These are phyloP conservation scores for Pangasius mekongensis DNA, from an alignment of 2,797 vertebrate species.

Conservation along the genomic window DNA sequence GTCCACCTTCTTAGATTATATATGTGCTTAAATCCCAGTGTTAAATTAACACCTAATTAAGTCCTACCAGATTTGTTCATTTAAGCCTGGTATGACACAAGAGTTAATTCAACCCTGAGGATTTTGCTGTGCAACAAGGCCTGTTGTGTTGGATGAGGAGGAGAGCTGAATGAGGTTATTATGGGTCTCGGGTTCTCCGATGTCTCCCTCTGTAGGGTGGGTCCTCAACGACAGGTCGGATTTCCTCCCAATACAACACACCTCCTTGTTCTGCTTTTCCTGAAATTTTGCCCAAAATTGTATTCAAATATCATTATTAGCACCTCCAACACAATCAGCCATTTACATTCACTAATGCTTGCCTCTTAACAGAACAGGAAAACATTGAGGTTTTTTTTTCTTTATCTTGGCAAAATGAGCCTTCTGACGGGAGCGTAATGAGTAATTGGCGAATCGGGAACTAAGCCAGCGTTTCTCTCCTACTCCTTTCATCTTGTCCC, in stretches of 20 bases:
- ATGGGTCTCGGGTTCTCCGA: conserved; percentile 20
- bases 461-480: conserved; percentile 63
- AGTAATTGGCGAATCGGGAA: conserved; percentile 73
- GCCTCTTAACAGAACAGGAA: conserved; percentile 58
- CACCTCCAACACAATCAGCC: conserved; percentile 22
- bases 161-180: conserved; percentile 42
- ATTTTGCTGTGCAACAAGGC: not conserved
- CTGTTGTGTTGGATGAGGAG: conserved; percentile 16
- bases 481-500: conserved; percentile 68
- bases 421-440: conserved; percentile 73
- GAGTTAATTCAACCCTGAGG: conserved; percentile 2
- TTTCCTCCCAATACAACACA: conserved; percentile 43
- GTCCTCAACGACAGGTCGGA: conserved; percentile 35
- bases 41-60: conserved; percentile 27
- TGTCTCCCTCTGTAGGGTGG: conserved; percentile 27
- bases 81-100: not conserved
- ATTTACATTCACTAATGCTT: conserved; percentile 33
- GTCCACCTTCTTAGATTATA: conserved; percentile 8
- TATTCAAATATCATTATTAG: conserved; percentile 39
- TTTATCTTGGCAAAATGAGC: conserved; percentile 68
- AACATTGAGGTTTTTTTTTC: conserved; percentile 46
- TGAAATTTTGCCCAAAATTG: conserved; percentile 33
- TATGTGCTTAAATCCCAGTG: conserved; percentile 12
- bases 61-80: conserved; percentile 5
- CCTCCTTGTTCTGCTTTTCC: conserved; percentile 20